Conservation (phyloP, 2,888 invertebrate species). For the Drosophila formosana region DNA sequence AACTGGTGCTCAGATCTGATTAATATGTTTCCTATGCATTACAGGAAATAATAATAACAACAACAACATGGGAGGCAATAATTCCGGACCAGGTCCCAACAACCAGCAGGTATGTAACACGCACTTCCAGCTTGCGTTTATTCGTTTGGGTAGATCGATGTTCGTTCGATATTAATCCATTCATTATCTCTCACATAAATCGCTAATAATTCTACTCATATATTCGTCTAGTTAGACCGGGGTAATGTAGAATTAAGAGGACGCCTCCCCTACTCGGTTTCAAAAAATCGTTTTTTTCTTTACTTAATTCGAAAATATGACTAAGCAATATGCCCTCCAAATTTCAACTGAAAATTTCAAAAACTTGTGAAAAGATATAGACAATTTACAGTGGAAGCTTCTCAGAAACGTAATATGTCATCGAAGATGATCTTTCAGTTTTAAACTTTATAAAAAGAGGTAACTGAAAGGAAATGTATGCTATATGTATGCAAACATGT, state of each 20-base stretch:
- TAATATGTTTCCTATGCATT: background rate
- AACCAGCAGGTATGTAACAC: constrained; percentile 65
- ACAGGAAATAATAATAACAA: constrained; percentile 57
- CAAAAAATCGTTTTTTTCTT: background rate
- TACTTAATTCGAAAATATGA: too few species aligned
- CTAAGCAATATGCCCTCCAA: too few species aligned
- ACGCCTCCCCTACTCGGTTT: background rate
- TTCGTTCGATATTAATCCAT: background rate
- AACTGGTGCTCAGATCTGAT: background rate
- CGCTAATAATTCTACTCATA: constrained; percentile 4
- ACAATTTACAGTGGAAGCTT: too few species aligned
- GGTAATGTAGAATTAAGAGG: background rate
- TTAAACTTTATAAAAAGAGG: too few species aligned
- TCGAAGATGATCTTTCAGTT: too few species aligned
- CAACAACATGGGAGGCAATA: constrained; percentile 67
- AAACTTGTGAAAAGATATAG: too few species aligned
- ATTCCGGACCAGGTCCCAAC: constrained; percentile 49
- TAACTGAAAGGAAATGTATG: too few species aligned
- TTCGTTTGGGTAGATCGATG: background rate
- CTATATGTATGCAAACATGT: too few species aligned
- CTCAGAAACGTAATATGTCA: too few species aligned
- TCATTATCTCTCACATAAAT: constrained; percentile 7
- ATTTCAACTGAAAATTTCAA: too few species aligned
- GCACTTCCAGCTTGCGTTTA: constrained; percentile 3
- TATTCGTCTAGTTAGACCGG: background rate